Base-by-base conservation (phyloP, 2,888 invertebrate species). In the Thera obeliscata region DNA sequence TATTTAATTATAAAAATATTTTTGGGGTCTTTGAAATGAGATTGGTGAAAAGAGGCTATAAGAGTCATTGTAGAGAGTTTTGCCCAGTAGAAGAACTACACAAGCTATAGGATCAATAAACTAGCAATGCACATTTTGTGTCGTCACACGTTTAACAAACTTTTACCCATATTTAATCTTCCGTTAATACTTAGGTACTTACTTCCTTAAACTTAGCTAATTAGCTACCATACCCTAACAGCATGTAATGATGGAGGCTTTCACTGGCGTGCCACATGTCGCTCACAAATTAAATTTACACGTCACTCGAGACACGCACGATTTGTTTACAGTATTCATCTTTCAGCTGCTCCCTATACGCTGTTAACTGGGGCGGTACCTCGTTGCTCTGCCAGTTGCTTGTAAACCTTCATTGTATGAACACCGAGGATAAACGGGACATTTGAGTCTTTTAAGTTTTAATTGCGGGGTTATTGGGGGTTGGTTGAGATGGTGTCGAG, bases 241-340 rank as follows among this genome's bases (percentile, higher is more conserved):
- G 9, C 56, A 12, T 50, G 60, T 12, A 61, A 49, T 62, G 61
- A 49, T 62, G 61, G 55, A 43, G 70, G 82, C 83, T 85, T 83
- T 84, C 82, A 81, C 84, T 81, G 70, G 69, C 74, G 74, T 78
- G 75, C 75, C 76, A 75, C 68, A 76, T 78, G 77, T 73, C 80
- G 85, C 76, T 72, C 74, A 69, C 81, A 89, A 92, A 92, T 92
- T 89, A 74, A 90, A 91, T 90, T 91, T 75, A 87, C 91, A 91
- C 84, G 73, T 79, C 79, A 82, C 81, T 83, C 78, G 81, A 80
- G 80, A 83, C 79, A 81, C 79, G 80, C 81, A 84, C 84, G 81
- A 74, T 76, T 71, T 93, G 87, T 93, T 93, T 87, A 83, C 89
- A 78, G 83, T 85, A 87, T 79, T 88, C 80, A 91, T 92, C 84